Percentiles rank a stretch among this genome's conserved stretches.
Conservation (phyloP, 2,113 vertebrate genomes). For the Apodemus sylvaticus region DNA sequence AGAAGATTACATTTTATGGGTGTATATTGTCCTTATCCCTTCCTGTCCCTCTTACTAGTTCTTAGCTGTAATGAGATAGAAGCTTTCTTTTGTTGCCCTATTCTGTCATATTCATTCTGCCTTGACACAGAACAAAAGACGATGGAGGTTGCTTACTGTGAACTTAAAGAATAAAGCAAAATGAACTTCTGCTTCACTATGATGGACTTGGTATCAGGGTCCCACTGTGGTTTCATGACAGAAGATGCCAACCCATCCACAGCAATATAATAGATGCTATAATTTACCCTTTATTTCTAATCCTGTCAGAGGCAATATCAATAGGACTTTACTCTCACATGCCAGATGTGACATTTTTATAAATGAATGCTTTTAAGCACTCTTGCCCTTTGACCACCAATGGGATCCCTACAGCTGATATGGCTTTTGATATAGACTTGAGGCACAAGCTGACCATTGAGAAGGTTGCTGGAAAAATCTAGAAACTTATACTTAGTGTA, state of each 20-base stretch:
- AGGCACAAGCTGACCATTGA: not conserved
- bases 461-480: fast-evolving
- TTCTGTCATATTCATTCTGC: not conserved
- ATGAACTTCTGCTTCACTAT: not conserved
- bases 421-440: not conserved
- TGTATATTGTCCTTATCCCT: not conserved
- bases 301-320: not conserved
- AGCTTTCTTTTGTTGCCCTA: not conserved
- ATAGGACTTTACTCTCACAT: not conserved
- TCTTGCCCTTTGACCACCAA: not conserved
- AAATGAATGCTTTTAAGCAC: not conserved
- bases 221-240: not conserved
- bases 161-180: not conserved
- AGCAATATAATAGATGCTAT: not conserved
- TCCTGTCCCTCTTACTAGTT: too few relatives aligned
- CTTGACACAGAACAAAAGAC: not conserved
- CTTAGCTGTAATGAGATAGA: not conserved
- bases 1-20: too few relatives aligned
- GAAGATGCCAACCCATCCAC: not conserved
- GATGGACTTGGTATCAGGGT: not conserved
- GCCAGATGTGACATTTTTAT: not conserved
- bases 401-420: not conserved
- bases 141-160: not conserved
- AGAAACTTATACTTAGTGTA: not conserved
- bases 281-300: not conserved